phyloP scores from a whole-genome alignment of 2,113 vertebrate genomes.

The Xyrauchen texanus region DNA sequence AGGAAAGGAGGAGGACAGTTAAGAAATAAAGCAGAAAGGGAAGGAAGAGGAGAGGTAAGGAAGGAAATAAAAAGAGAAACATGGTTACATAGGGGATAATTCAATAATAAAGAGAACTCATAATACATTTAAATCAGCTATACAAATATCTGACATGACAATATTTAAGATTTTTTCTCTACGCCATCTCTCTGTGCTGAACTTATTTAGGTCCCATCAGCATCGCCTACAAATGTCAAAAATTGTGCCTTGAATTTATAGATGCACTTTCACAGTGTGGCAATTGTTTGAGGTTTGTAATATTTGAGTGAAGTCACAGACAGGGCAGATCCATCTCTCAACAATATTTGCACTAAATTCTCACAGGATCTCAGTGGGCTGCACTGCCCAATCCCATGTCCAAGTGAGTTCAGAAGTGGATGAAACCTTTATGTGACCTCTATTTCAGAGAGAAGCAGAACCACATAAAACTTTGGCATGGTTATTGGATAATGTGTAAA shows the following conservation, averaged over 20 bases:
- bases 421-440: slow-evolving; percentile 35
- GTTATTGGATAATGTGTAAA: slow-evolving; percentile 23
- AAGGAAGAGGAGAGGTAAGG: too few species aligned
- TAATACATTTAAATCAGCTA: too few species aligned
- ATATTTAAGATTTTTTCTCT: too few species aligned
- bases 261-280: not conserved
- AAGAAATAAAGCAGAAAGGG: too few species aligned
- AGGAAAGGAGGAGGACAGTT: too few species aligned
- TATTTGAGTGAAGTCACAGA: slow-evolving; percentile 16
- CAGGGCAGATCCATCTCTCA: slow-evolving; percentile 12
- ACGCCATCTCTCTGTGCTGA: too few species aligned
- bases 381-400: not conserved
- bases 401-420: slow-evolving; percentile 12
- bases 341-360: slow-evolving; percentile 23
- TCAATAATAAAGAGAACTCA: too few species aligned
- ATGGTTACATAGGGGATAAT: too few species aligned
- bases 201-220: too few species aligned
- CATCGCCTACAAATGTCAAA: too few species aligned
- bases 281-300: not conserved
- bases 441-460: slow-evolving; percentile 18
- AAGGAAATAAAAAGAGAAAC: not conserved
- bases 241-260: too few species aligned
- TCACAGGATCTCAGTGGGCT: not conserved
- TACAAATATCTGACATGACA: too few species aligned
- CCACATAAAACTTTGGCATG: slow-evolving; percentile 24